Percentiles rank a stretch among this genome's conserved stretches.
These are phyloP conservation scores for Thelaira solivaga DNA, from an alignment of 2,888 invertebrate genomes.

Conservation along the genomic window DNA sequence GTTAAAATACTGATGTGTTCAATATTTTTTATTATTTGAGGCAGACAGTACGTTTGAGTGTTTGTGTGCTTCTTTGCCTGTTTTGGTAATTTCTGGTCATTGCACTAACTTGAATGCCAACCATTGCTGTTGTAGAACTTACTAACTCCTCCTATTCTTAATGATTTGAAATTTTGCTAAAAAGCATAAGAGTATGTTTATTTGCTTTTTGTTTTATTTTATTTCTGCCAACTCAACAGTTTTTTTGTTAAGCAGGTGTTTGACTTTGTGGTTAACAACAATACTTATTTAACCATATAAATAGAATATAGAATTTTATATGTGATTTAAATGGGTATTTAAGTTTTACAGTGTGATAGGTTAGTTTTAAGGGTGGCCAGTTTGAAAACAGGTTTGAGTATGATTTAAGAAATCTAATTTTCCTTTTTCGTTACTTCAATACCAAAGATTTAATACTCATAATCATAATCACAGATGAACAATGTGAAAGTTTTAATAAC, in stretches of 20 bases:
- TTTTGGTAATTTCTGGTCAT: conserved; percentile 53
- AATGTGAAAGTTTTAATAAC: too few relatives aligned
- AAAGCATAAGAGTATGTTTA: conserved; percentile 1
- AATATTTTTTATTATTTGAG: background rate
- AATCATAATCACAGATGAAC: too few relatives aligned
- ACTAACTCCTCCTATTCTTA: conserved; percentile 37
- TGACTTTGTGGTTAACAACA: conserved; percentile 52
- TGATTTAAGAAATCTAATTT: background rate
- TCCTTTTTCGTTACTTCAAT: too few relatives aligned
- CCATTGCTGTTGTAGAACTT: conserved; percentile 35
- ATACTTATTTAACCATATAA: conserved; percentile 12
- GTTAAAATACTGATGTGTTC: conserved; percentile 40
- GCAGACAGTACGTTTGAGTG: background rate
- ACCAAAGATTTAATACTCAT: too few relatives aligned
- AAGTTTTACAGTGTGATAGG: conserved; percentile 30
- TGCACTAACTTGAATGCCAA: conserved; percentile 56
- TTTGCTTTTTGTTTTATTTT: background rate
- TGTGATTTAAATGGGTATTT: conserved; percentile 17
- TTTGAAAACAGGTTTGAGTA: background rate
- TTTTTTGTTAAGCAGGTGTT: conserved; percentile 60
- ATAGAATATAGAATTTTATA: conserved; percentile 43
- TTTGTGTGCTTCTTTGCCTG: background rate
- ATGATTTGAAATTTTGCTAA: conserved; percentile 52
- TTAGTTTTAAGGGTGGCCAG: conserved; percentile 43
- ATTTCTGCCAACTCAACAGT: conserved; percentile 3